Evolutionary conservation across 2,797 vertebrate genomes (phyloP), one percentile per base, ranked within the genome.

Genomic region (Monodelphis domestica): DNA sequence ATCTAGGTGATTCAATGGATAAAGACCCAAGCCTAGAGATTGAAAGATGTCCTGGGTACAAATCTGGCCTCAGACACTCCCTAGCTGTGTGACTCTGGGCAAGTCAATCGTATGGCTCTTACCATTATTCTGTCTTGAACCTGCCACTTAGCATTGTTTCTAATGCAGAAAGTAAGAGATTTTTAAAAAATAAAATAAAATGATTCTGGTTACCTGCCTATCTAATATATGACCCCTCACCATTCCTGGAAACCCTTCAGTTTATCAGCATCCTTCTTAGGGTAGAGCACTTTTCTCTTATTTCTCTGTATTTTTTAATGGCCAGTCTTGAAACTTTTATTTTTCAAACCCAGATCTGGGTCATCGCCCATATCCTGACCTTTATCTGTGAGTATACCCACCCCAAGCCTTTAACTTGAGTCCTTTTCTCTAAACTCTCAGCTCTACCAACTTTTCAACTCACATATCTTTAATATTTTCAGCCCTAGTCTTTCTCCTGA

Each of bases 401-500:
- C 93, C 17, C 55, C 38, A 50, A 38, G 33, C 28, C 87, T 96
- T 92, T 93, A 95, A 54, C 90, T 51, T 54, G 59, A 92, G 29
- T 30, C 51, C 50, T 63, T 53, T 95, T 93, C 90, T 96, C 24
- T 95, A 93, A 63, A 63, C 91, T 90, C 92, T 89, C 14, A 54
- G 59, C 92, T 88, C 91, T 55, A 91, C 92, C 91, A 29, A n/a
- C 30, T 53, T 91, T 38, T 78, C 70, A 78, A 45, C n/a, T 38
- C n/a, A 70, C n/a, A 5, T 95, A 54, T 30, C 87, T 90, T 95
- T 54, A 54, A 87, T 91, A n/a, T n/a, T 94, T 93, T 95, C 92
- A 94, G 51, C 91, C 45, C 95, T 78, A 26, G 38, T 26, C 38
- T 45, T 84, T 78, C 38, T 93, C 94, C 54, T 95, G 84, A 92